Percentiles rank a stretch among this genome's conserved stretches.
These are phyloP conservation scores for Ceratitis capitata DNA, from an alignment of 1,140 invertebrate genomes.

Conservation along the genomic window DNA sequence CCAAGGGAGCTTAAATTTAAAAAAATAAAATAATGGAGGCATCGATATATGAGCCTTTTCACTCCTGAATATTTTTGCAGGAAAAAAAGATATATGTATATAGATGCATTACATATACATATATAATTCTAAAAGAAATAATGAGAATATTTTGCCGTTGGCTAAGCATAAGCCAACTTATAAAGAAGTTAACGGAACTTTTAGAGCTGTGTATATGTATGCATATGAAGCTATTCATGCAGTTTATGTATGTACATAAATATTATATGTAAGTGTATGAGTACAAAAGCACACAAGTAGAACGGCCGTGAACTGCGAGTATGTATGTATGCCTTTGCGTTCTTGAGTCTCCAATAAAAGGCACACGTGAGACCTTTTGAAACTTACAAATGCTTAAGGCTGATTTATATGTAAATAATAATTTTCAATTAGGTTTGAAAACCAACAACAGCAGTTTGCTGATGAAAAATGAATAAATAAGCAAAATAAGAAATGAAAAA, in stretches of 20 bases:
- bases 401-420: slow-evolving; percentile 39
- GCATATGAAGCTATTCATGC: neutral
- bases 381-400: slow-evolving; percentile 13
- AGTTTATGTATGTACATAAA: neutral
- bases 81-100: neutral
- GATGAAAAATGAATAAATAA: neutral
- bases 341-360: too few species aligned
- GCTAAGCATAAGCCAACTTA: neutral
- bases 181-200: neutral
- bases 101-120: too few species aligned
- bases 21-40: too few species aligned
- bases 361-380: neutral
- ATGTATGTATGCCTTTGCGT: neutral
- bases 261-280: neutral
- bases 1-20: too few species aligned
- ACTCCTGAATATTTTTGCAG: too few species aligned
- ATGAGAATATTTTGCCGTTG: slow-evolving; percentile 9
- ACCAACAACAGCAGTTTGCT: neutral
- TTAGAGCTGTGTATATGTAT: neutral
- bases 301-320: neutral
- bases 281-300: neutral
- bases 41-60: too few species aligned
- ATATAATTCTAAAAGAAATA: neutral
- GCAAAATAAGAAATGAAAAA: too few species aligned
- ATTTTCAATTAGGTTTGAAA: slow-evolving; percentile 34